These are phyloP conservation scores for Apocheima hispidaria DNA, from an alignment of 2,888 invertebrate genomes.

Conservation along the genomic window DNA sequence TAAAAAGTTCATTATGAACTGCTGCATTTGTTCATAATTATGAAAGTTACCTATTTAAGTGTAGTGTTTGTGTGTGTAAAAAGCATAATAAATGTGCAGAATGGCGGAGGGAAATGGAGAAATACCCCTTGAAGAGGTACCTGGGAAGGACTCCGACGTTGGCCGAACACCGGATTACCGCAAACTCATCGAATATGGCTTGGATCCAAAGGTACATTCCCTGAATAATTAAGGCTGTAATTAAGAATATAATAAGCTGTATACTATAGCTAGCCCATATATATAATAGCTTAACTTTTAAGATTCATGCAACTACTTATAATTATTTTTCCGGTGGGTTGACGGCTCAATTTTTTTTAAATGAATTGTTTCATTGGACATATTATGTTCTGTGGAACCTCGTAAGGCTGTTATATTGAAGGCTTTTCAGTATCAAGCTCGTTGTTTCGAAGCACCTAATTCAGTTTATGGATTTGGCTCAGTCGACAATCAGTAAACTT, in stretches of 20 bases:
- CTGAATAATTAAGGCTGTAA: slow-evolving; percentile 1
- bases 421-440: background rate
- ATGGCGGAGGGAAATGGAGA: slow-evolving; percentile 96
- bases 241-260: background rate
- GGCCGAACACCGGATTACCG: slow-evolving; percentile 96
- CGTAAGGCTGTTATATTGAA: background rate
- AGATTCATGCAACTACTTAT: background rate
- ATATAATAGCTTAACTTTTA: background rate
- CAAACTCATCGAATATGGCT: slow-evolving; percentile 97
- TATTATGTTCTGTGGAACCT: background rate
- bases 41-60: slow-evolving; percentile 42
- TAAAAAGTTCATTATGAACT: slow-evolving; percentile 31
- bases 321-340: background rate
- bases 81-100: slow-evolving; percentile 85
- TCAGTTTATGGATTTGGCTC: background rate
- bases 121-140: slow-evolving; percentile 91
- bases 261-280: background rate
- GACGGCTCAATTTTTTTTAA: background rate
- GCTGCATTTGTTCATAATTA: slow-evolving; percentile 17
- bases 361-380: background rate
- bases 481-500: slow-evolving; percentile 1
- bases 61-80: slow-evolving; percentile 66
- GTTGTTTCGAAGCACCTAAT: background rate
- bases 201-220: slow-evolving; percentile 93
- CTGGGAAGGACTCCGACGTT: slow-evolving; percentile 88